Evolutionary conservation across 2,888 invertebrate genomes (phyloP).

Genomic region (Pandemis corylana): DNA sequence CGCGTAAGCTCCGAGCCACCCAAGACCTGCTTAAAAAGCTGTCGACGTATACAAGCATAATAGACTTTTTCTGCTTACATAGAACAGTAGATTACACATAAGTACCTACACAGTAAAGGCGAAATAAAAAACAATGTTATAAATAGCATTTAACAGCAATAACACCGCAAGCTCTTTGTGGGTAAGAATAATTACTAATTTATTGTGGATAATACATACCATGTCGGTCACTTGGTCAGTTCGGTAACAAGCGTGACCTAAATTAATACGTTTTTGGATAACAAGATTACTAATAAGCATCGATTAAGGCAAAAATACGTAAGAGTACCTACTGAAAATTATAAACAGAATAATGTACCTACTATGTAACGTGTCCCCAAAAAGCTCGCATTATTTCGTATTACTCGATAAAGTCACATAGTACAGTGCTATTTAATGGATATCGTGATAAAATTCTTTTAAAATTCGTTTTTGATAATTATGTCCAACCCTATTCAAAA

Average conservation of each 20-base stretch:
- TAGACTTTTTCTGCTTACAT: background rate
- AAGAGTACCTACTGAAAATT: background rate
- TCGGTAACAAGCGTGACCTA: background rate
- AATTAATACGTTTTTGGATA: background rate
- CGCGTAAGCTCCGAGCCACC: slow-evolving; percentile 38
- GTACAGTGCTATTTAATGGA: background rate
- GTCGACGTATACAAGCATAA: background rate
- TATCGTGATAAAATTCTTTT: too few relatives aligned
- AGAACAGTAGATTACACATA: background rate
- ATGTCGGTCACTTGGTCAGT: slow-evolving; percentile 2
- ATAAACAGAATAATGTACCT: background rate
- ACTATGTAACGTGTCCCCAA: background rate
- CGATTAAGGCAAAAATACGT: background rate
- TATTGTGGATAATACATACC: background rate
- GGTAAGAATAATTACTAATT: background rate
- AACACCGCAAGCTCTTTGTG: background rate
- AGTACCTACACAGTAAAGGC: background rate
- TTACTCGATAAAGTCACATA: background rate
- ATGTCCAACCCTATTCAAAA: too few relatives aligned
- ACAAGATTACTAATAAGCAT: background rate
- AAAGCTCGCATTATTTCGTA: background rate
- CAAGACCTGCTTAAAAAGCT: slow-evolving; percentile 24
- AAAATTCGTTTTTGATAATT: too few relatives aligned
- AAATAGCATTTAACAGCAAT: background rate
- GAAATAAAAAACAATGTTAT: background rate